Conservation (phyloP, 2,113 vertebrate species). For the Alosa alosa region DNA sequence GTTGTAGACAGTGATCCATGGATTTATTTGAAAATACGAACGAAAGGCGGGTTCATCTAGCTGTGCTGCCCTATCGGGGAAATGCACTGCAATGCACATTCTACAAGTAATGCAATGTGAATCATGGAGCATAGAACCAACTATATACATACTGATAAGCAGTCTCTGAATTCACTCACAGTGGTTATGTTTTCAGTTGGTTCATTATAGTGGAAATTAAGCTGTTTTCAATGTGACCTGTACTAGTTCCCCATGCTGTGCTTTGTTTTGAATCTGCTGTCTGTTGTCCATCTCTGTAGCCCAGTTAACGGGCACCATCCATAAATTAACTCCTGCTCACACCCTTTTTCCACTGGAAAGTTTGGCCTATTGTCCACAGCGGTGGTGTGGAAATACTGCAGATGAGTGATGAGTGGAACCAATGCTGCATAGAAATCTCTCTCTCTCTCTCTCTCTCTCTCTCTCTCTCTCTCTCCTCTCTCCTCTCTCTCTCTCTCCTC, state of each 20-base stretch:
- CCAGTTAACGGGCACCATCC: background rate
- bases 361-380: conserved; percentile 24
- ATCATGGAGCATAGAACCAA: too few relatives aligned
- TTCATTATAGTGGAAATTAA: too few relatives aligned
- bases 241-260: too few relatives aligned
- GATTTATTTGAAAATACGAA: too few relatives aligned
- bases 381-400: conserved; percentile 27
- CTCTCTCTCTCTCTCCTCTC: too few relatives aligned
- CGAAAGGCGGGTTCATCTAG: background rate
- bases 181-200: too few relatives aligned
- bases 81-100: too few relatives aligned
- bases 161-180: background rate
- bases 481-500: too few relatives aligned
- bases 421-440: background rate
- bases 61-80: background rate
- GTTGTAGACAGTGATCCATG: too few relatives aligned
- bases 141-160: background rate
- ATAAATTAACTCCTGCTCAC: background rate
- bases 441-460: background rate
- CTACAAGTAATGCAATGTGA: too few relatives aligned
- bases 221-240: too few relatives aligned
- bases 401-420: conserved; percentile 19
- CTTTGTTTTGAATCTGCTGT: background rate
- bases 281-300: background rate
- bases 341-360: conserved; percentile 36